Conservation (phyloP, 2,113 vertebrate species). For the Ceyx margarethae region DNA sequence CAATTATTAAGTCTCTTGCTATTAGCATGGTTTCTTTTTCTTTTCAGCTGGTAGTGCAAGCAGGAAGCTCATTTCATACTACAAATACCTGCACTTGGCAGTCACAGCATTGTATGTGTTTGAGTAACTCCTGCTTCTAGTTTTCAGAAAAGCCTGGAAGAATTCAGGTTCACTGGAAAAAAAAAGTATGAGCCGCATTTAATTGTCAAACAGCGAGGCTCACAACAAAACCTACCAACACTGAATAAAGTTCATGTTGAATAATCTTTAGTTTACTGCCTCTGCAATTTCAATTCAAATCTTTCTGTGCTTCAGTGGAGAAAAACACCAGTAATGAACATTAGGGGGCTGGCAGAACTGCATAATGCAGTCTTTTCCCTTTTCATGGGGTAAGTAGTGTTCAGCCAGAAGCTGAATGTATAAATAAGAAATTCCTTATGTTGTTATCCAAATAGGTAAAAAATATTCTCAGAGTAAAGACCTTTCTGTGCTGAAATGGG, state of each 20-base stretch:
- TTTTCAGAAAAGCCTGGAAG: not conserved
- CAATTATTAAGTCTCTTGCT: not conserved
- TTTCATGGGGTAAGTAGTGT: not conserved
- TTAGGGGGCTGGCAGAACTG: not conserved
- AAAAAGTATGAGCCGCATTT: not conserved
- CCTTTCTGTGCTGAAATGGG: not conserved
- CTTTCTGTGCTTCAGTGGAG: not conserved
- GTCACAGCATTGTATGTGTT: not conserved
- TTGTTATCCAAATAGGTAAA: not conserved
- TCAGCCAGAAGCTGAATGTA: not conserved
- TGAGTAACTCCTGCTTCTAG: not conserved
- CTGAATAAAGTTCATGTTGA: not conserved
- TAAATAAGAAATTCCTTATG: not conserved
- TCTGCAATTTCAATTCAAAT: slow-evolving; percentile 21
- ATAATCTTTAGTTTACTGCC: slow-evolving; percentile 19
- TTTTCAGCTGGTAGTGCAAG: not conserved
- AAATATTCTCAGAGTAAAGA: not conserved
- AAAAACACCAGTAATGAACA: slow-evolving; percentile 8
- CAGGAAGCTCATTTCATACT: not conserved
- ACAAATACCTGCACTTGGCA: not conserved
- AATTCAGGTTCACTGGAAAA: not conserved
- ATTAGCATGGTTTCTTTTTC: not conserved
- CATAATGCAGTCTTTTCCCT: not conserved
- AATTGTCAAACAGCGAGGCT: not conserved
- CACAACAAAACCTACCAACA: not conserved